A percentile compares a stretch with the other conserved stretches of the same genome.
These are phyloP conservation scores for Thunnus albacares DNA, from an alignment of 2,797 vertebrate genomes.

Conservation along the genomic window DNA sequence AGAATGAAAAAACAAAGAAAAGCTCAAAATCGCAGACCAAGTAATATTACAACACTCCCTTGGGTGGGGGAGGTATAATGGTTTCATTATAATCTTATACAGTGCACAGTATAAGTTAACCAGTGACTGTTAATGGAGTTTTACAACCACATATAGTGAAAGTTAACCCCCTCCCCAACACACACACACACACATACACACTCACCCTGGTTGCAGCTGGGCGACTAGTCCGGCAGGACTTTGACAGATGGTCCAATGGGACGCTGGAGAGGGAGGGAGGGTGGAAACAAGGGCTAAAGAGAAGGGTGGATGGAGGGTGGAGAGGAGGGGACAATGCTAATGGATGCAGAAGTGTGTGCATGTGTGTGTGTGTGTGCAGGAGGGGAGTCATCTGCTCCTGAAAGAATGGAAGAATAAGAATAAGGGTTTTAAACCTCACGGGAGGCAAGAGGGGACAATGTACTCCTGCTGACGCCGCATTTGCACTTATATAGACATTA, in stretches of 20 bases:
- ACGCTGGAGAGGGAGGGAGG: constrained; percentile 47
- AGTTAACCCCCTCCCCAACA: constrained; percentile 38
- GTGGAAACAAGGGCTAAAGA: constrained; percentile 36
- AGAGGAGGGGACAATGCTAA: constrained; percentile 53
- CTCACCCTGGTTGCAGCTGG: constrained; percentile 70
- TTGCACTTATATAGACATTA: constrained; percentile 31
- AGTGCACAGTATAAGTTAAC: constrained; percentile 38
- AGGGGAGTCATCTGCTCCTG: constrained; percentile 52
- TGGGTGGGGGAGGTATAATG: constrained; percentile 11
- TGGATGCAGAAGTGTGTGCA: constrained; percentile 37
- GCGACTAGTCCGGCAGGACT: constrained; percentile 57
- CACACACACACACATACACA: constrained; percentile 20
- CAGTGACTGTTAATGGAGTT: constrained; percentile 62
- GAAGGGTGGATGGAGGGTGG: constrained; percentile 38
- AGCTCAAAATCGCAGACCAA: constrained; percentile 15
- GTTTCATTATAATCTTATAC: constrained; percentile 49
- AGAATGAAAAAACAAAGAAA: constrained; percentile 22
- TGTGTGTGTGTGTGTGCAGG: constrained; percentile 16
- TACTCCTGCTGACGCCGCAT: constrained; percentile 50
- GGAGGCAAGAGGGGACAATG: constrained; percentile 36
- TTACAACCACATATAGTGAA: constrained; percentile 55
- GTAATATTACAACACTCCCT: constrained; percentile 8
- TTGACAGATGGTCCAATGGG: constrained; percentile 82
- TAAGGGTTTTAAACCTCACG: constrained; percentile 52
- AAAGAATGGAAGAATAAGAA: constrained; percentile 52